phyloP scores from a whole-genome alignment of 1,140 invertebrate species.

The Drosophila melanogaster region DNA sequence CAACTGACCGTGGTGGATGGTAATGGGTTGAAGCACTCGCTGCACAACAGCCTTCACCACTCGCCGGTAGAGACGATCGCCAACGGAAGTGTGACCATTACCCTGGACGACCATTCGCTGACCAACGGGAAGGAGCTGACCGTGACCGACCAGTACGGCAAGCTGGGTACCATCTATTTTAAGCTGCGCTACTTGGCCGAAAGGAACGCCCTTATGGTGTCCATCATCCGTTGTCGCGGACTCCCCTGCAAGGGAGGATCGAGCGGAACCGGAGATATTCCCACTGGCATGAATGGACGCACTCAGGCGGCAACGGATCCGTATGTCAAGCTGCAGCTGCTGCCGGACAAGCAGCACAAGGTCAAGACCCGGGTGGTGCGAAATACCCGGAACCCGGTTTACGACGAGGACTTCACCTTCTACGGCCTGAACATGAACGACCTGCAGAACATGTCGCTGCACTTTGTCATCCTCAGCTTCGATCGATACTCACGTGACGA shows the following conservation, averaged over 20 bases:
- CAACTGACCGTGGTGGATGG: constrained; percentile 62
- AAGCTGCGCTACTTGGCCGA: constrained; percentile 94
- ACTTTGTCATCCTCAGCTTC: constrained; percentile 98
- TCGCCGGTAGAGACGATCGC: constrained; percentile 74
- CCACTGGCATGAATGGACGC: constrained; percentile 83
- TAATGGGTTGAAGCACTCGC: constrained; percentile 38
- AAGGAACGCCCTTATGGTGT: constrained; percentile 95
- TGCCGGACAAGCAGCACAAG: constrained; percentile 97
- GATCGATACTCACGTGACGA: constrained; percentile 98
- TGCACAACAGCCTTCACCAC: constrained; percentile 70
- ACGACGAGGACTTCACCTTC: constrained; percentile 98
- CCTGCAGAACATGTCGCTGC: constrained; percentile 93
- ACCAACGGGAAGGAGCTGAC: constrained; percentile 84
- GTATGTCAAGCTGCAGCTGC: constrained; percentile 96
- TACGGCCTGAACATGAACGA: constrained; percentile 95
- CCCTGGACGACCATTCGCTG: constrained; percentile 80
- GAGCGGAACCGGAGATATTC: constrained; percentile 76
- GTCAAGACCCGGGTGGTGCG: constrained; percentile 97
- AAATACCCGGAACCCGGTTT: constrained; percentile 96
- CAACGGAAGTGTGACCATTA: constrained; percentile 73
- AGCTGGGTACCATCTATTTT: constrained; percentile 94
- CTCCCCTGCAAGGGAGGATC: constrained; percentile 90
- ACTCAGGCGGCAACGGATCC: constrained; percentile 90
- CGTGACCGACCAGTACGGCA: constrained; percentile 85
- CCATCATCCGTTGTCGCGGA: constrained; percentile 94